A percentile compares a stretch with the other conserved stretches of the same genome.
Conservation (phyloP, 2,113 vertebrate species). For the Ellobius talpinus region DNA sequence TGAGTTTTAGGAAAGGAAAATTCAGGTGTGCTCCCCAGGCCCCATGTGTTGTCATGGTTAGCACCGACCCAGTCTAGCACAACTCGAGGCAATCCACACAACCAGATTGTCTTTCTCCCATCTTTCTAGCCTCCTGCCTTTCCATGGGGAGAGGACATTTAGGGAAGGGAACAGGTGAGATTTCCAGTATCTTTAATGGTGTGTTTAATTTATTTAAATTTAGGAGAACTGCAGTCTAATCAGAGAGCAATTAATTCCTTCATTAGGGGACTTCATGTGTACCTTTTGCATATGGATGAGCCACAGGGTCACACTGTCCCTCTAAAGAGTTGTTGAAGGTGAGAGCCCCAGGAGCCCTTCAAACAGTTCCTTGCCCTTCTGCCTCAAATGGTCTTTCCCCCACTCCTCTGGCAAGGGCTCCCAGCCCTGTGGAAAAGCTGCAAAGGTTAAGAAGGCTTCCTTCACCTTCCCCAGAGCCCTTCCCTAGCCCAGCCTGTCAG, state of each 20-base stretch:
- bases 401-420: background rate
- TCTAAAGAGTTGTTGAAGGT: slow-evolving; percentile 51
- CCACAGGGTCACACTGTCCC: slow-evolving; percentile 69
- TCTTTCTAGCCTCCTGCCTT: slow-evolving; percentile 37
- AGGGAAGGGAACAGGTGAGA: slow-evolving; percentile 52
- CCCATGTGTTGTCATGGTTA: background rate
- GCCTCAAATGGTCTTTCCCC: too few relatives aligned
- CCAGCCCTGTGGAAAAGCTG: background rate
- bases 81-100: background rate
- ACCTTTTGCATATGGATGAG: slow-evolving; percentile 81
- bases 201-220: slow-evolving; percentile 81
- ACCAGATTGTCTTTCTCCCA: background rate
- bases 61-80: background rate
- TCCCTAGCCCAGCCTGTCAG: background rate
- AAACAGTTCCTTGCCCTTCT: background rate
- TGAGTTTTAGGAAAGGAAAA: background rate
- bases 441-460: background rate
- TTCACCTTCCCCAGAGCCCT: background rate
- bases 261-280: slow-evolving; percentile 71
- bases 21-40: background rate
- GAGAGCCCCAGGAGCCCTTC: background rate
- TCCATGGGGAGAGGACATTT: background rate
- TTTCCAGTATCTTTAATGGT: slow-evolving; percentile 61
- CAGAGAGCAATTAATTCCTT: slow-evolving; percentile 76
- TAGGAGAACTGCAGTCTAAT: slow-evolving; percentile 68